Base-by-base conservation (phyloP, 2,797 vertebrate genomes). In the Schizopygopsis malacanthus region DNA sequence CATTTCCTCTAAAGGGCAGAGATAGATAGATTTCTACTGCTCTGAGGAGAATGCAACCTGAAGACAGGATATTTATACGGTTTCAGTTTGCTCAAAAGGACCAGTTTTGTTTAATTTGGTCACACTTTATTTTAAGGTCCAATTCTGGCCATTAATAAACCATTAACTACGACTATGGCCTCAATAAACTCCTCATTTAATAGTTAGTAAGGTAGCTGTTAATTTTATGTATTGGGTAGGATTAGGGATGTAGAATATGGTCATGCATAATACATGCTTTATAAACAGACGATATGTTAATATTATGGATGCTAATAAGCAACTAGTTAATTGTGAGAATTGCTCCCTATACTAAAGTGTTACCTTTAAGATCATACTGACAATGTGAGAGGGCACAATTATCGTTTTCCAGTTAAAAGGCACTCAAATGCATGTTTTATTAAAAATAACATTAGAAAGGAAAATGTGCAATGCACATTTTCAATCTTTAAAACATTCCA, bases 1-100 rank as follows among this genome's bases (percentile, higher is more conserved):
- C 75, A 79, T 61, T 79, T 79, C 50, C 65, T 85, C 83, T 71
- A 33, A 78, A 70, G 25, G 54, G 75, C 75, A 77, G 33, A 83
- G 71, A 83, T 25, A 83, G 81, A 83, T 16, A 63, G 71, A 50
- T n/a, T 65, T 75, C 72, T 54, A 54, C 45, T 52, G 8, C 72
- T 41, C 33, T 77, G 15, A 52, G 82, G 59, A 67, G 25, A 77
- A 77, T 67, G 59, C 33, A 47, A 63, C 72, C 69, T 22, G 6
- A 82, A 82, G 16, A 43, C 20, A n/a, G 45, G 63, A 54, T 52
- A 54, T 70, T 52, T 28, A 45, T 16, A 4, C 15, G 33, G 70
- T 33, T 59, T 47, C 69, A 45, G 52, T 43, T 82, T 22, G 43
- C 78, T 45, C 10, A 1, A 47, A 28, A 47, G 0, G 1, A 65